Conservation (phyloP, 2,113 vertebrate genomes). For the Sinocyclocheilus rhinocerous region DNA sequence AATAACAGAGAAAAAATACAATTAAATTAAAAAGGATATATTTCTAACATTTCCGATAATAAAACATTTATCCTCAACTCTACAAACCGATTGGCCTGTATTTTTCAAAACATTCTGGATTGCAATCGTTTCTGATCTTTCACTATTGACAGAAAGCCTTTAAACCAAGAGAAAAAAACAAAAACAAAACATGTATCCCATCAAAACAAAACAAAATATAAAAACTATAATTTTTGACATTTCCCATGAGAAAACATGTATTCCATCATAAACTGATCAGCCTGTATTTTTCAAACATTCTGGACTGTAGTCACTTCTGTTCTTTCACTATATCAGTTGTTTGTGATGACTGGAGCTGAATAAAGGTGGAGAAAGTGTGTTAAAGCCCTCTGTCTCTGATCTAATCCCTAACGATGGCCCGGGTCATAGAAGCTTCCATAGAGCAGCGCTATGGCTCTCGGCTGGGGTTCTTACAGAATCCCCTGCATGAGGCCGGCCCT, state of each 20-base stretch:
- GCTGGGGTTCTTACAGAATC: slow-evolving; percentile 5
- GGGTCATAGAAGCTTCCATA: slow-evolving; percentile 20
- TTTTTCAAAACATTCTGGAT: no score
- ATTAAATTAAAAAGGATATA: no score
- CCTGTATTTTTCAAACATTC: not conserved
- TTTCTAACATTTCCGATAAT: no score
- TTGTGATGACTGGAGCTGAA: slow-evolving; percentile 29
- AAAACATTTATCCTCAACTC: no score
- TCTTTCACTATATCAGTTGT: not conserved
- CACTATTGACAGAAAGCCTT: not conserved
- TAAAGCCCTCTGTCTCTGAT: slow-evolving; percentile 34
- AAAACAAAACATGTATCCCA: not conserved
- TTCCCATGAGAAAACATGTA: not conserved
- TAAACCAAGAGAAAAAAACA: not conserved
- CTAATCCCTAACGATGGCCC: slow-evolving; percentile 37
- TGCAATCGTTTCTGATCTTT: not conserved
- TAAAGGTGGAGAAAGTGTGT: slow-evolving; percentile 38
- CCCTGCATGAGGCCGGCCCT: not conserved
- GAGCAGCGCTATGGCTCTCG: slow-evolving; percentile 10
- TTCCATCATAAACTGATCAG: not conserved
- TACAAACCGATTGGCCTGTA: no score
- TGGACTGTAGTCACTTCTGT: not conserved
- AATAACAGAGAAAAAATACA: no score
- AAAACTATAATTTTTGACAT: not conserved
- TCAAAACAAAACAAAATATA: not conserved